phyloP scores from a whole-genome alignment of 1,140 invertebrate genomes.

The Heliothis subflexa region DNA sequence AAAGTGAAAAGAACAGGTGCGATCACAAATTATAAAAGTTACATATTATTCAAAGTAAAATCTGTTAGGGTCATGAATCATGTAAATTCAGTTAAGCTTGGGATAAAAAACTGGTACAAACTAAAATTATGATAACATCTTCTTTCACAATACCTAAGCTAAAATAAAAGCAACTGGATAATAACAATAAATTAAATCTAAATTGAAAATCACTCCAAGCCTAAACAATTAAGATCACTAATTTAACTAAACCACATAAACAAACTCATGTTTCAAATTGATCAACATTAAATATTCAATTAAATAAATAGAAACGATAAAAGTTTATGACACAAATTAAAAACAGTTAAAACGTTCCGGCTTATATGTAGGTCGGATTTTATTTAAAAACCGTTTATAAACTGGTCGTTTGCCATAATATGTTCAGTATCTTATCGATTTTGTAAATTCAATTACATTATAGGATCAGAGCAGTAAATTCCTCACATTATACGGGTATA shows the following conservation, averaged over 20 bases:
- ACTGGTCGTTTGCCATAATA: slow-evolving; percentile 37
- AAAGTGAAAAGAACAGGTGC: no score
- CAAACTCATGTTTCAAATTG: slow-evolving; percentile 7
- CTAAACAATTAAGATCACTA: background rate
- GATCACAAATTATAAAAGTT: no score
- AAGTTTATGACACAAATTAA: background rate
- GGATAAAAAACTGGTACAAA: no score
- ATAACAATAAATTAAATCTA: no score
- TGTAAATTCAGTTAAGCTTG: no score
- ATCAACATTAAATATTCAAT: background rate
- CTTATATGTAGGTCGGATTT: background rate
- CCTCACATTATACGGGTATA: slow-evolving; percentile 68
- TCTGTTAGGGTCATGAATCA: no score
- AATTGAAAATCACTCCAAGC: background rate
- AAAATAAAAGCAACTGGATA: no score
- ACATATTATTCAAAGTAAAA: no score
- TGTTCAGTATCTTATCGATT: slow-evolving; percentile 52
- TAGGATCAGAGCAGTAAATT: slow-evolving; percentile 69
- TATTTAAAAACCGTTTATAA: background rate
- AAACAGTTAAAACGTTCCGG: background rate
- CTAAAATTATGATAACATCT: no score
- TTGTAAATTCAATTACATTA: slow-evolving; percentile 72
- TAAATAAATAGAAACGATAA: slow-evolving; percentile 11
- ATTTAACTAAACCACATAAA: background rate
- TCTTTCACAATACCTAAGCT: no score